A percentile compares a stretch with the other conserved stretches of the same genome.
phyloP scores from a whole-genome alignment of 2,113 vertebrate genomes.

The Catharus bicknelli region DNA sequence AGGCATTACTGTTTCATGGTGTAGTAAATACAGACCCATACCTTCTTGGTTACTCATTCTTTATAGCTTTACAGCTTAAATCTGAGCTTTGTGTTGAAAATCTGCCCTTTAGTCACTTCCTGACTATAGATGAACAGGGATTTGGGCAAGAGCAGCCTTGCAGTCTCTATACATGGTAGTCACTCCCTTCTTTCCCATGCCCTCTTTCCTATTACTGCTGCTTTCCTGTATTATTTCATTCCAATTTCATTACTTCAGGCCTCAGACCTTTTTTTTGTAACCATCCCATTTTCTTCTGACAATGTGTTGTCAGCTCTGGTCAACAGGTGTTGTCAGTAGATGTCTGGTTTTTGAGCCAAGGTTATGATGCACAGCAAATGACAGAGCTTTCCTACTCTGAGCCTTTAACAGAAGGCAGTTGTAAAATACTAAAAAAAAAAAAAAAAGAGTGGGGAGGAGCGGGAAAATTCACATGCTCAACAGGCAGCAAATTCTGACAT shows the following conservation, averaged over 20 bases:
- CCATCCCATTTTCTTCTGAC: neutral
- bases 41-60: neutral
- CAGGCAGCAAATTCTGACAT: neutral
- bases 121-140: neutral
- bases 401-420: neutral
- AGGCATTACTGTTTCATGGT: neutral
- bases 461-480: neutral
- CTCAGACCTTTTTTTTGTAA: neutral
- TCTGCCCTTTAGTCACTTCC: neutral
- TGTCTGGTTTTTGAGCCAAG: neutral
- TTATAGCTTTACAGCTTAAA: neutral
- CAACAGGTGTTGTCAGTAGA: neutral
- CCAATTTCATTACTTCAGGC: neutral
- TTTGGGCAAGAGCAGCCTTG: neutral
- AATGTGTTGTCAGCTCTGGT: neutral
- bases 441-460: rapidly evolving
- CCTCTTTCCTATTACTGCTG: neutral
- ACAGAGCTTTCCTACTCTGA: neutral
- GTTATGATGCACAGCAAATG: neutral
- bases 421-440: neutral
- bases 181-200: neutral
- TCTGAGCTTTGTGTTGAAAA: neutral
- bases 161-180: rapidly evolving
- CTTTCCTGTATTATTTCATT: neutral
- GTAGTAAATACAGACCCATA: neutral